phyloP scores from a whole-genome alignment of 2,797 vertebrate genomes.

The Cheirogaleus major region DNA sequence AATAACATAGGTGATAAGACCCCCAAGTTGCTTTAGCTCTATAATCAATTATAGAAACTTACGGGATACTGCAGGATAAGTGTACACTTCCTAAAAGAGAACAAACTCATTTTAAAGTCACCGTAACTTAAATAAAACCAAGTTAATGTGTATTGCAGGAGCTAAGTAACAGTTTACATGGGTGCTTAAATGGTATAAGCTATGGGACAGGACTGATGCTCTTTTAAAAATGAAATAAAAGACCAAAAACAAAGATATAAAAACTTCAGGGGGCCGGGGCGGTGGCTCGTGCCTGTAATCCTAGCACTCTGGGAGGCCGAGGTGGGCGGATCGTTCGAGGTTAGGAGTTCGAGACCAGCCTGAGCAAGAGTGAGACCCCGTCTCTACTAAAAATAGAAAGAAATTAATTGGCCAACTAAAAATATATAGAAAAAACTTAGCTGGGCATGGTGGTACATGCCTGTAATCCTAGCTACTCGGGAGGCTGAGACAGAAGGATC shows the following conservation, averaged over 20 bases:
- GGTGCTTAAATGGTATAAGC: not conserved
- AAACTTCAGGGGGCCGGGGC: too few relatives aligned
- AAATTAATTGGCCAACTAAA: too few relatives aligned
- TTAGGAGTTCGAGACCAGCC: too few relatives aligned
- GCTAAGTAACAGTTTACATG: not conserved
- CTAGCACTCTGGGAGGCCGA: too few relatives aligned
- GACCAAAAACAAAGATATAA: not conserved
- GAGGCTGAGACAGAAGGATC: too few relatives aligned
- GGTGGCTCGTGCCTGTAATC: too few relatives aligned
- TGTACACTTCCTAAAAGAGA: not conserved
- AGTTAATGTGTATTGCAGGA: not conserved
- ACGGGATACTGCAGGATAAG: not conserved
- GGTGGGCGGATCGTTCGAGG: too few relatives aligned
- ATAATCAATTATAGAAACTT: not conserved
- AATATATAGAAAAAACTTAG: too few relatives aligned
- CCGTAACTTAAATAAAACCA: not conserved
- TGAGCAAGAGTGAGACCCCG: too few relatives aligned
- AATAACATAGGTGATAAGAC: not conserved
- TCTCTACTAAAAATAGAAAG: too few relatives aligned
- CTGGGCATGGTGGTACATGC: too few relatives aligned
- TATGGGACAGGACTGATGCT: not conserved
- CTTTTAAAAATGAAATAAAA: not conserved
- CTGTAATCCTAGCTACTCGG: too few relatives aligned
- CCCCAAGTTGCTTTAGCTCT: not conserved
- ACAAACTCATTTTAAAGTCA: not conserved